Evolutionary conservation across 2,888 invertebrate species (phyloP).

Genomic region (Auanema sp.): DNA sequence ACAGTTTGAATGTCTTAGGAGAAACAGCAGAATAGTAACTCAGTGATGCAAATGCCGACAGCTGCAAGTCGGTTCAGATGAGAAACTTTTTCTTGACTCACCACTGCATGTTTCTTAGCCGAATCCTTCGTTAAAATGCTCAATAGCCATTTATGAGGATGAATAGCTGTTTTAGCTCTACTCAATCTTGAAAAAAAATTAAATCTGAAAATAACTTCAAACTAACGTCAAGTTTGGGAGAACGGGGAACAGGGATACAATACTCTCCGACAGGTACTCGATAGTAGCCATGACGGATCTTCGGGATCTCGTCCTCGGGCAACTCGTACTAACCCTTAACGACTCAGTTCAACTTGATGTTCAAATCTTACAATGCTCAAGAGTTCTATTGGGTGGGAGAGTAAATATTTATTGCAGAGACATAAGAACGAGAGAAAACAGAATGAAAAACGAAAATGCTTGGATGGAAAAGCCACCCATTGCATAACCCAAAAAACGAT

Average conservation of each 20-base stretch:
- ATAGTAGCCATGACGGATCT: no score
- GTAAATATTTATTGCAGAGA: no score
- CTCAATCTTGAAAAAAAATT: neutral
- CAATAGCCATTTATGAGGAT: slow-evolving; percentile 21
- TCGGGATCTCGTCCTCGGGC: no score
- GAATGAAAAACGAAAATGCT: no score
- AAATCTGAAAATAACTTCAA: neutral
- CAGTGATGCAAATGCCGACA: slow-evolving; percentile 21
- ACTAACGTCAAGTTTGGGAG: slow-evolving; percentile 18
- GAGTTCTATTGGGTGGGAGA: no score
- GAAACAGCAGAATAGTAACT: slow-evolving; percentile 28
- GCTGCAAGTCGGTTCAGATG: slow-evolving; percentile 12
- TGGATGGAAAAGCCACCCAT: no score
- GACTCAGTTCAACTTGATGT: no score
- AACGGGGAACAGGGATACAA: slow-evolving; percentile 13
- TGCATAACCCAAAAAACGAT: no score
- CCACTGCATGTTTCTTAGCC: neutral
- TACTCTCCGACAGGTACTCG: slow-evolving; percentile 22
- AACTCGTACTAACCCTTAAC: no score
- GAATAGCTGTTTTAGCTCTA: neutral
- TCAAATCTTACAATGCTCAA: no score
- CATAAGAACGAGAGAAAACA: no score
- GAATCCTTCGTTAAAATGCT: slow-evolving; percentile 2
- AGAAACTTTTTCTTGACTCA: neutral
- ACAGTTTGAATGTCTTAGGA: slow-evolving; percentile 17